Base-by-base conservation (phyloP, 2,113 vertebrate genomes). In the Parotia lawesii region DNA sequence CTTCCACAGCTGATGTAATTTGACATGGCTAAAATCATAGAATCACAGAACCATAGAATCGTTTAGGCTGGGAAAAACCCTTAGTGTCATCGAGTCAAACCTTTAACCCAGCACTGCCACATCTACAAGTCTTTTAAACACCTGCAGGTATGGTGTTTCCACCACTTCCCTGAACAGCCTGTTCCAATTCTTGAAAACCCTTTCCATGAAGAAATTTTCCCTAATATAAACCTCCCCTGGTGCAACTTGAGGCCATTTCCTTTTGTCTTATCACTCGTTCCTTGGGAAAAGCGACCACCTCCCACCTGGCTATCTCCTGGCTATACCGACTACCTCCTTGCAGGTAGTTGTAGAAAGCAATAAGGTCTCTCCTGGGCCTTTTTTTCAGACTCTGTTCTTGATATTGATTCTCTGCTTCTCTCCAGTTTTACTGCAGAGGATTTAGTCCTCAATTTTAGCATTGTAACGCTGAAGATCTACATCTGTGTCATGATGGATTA, bases 21-120 rank as follows among this genome's bases (percentile, higher is more conserved):
- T 76, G 44, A 3, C 54, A 45, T 42, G 8, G 28, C 31, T 70
- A 56, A 64, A 85, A 71, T 60, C 6, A 73, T 2, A 56, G 31
- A 64, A 67, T 37, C 20, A 56, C 22, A 44, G 9, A 85, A 37
- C 19, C 37, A 60, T 5, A 42, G 13, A 42, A 53, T 33, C 3
- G 60, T 25, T 84, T 38, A 48, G 31, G 15, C 9, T 69, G 25
- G 28, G 38, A 72, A 80, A 76, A 38, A 54, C 2, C 4, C 5
- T 58, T 22, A 14, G 12, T 23, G 29, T 37, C 27, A n/a, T 27
- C 0, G 0, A 28, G 7, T 44, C 42, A 35, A 76, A 35, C 17
- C 3, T 17, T 31, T 72, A 80, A 37, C 4, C 17, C 40, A 45
- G 4, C 35, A 45, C 16, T 74, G 13, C 7, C 31, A 54, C 31